Evolutionary conservation across 2,797 vertebrate species (phyloP).

Genomic region (Melanotaenia parkinsoni): DNA sequence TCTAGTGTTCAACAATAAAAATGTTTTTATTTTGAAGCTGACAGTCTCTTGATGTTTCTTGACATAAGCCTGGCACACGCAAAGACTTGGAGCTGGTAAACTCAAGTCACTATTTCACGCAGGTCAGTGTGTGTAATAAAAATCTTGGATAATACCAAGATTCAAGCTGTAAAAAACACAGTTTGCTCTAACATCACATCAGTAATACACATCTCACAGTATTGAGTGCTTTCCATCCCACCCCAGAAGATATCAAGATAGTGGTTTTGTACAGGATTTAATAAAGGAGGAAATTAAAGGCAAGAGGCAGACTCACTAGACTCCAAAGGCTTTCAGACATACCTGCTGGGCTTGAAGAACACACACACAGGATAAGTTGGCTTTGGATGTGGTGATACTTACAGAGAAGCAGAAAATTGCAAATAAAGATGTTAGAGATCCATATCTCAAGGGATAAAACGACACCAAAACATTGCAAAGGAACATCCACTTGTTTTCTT

Average conservation of each 20-base stretch:
- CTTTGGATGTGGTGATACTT: conserved; percentile 50
- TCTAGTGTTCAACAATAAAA: conserved; percentile 54
- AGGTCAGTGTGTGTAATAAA: conserved; percentile 18
- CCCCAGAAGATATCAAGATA: conserved; percentile 49
- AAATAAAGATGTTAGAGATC: not conserved
- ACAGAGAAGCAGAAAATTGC: conserved; percentile 20
- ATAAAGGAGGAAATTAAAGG: conserved; percentile 66
- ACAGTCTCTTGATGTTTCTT: conserved; percentile 40
- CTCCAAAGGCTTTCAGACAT: conserved; percentile 56
- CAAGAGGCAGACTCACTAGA: conserved; percentile 50
- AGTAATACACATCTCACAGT: conserved; percentile 15
- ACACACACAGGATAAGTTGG: conserved; percentile 43
- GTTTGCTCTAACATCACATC: conserved; percentile 26
- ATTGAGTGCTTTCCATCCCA: conserved; percentile 50
- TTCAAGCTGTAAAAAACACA: conserved; percentile 20
- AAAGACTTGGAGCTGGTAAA: conserved; percentile 15
- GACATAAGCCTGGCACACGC: conserved; percentile 44
- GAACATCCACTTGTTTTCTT: not conserved
- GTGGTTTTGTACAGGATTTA: conserved; percentile 53
- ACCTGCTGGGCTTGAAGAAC: conserved; percentile 49
- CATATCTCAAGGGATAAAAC: not conserved
- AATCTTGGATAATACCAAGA: conserved; percentile 20
- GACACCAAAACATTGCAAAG: not conserved
- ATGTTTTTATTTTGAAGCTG: conserved; percentile 58
- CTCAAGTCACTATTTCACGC: conserved; percentile 34